Conservation (phyloP, 2,888 invertebrate genomes). For the Didymodactylos carnosus region DNA sequence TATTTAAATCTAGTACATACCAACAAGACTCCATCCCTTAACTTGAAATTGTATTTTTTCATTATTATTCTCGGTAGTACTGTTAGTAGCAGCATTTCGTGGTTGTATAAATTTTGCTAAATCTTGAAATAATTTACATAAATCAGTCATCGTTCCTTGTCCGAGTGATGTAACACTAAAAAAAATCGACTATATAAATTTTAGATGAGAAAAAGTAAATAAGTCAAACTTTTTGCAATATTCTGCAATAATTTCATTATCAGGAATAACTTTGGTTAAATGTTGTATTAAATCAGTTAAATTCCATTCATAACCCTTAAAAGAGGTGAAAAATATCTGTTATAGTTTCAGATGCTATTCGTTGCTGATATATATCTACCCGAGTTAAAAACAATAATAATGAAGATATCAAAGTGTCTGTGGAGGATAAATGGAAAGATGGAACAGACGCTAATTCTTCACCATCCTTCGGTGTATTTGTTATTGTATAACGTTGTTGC, state of each 20-base stretch:
- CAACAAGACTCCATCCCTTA: not conserved
- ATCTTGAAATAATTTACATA: not conserved
- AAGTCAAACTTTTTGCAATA: not conserved
- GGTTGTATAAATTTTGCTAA: not conserved
- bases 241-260: not conserved
- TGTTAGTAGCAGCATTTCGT: not conserved
- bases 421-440: too few relatives aligned
- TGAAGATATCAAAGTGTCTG: too few relatives aligned
- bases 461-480: not conserved
- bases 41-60: not conserved
- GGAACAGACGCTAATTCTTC: not conserved
- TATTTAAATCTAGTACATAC: too few relatives aligned
- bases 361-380: not conserved
- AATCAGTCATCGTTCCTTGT: not conserved
- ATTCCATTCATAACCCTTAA: not conserved
- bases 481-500: not conserved
- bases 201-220: not conserved
- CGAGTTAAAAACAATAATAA: not conserved
- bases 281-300: not conserved
- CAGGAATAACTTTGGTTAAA: not conserved
- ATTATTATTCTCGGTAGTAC: not conserved
- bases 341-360: too few relatives aligned
- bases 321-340: not conserved
- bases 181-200: not conserved
- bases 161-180: not conserved